phyloP scores from a whole-genome alignment of 2,888 invertebrate species.

The Leptarthrus brevirostris region DNA sequence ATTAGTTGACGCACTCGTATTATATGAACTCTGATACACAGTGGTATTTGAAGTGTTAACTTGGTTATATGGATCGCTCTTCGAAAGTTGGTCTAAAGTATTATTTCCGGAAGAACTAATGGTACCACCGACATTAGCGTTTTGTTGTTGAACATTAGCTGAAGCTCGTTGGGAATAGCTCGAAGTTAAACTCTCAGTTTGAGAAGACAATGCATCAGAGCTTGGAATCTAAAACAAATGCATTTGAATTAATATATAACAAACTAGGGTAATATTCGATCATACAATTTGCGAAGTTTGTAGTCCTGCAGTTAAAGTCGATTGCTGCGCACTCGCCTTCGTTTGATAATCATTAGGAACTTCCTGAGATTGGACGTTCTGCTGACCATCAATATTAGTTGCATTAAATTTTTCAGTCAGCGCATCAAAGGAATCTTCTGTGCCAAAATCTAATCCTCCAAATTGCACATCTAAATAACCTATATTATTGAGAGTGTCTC shows the following conservation, averaged over 20 bases:
- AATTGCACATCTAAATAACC: constrained; percentile 92
- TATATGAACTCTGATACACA: constrained; percentile 64
- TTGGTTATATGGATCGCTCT: constrained; percentile 66
- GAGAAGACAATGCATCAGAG: constrained; percentile 50
- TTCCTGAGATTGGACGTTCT: constrained; percentile 58
- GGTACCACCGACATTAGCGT: constrained; percentile 57
- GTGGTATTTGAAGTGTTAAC: constrained; percentile 59
- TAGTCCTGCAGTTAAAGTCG: constrained; percentile 59
- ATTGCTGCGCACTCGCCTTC: constrained; percentile 60
- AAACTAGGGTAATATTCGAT: background rate
- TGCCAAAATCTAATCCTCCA: constrained; percentile 84
- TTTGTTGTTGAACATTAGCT: constrained; percentile 59
- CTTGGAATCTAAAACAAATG: constrained; percentile 47
- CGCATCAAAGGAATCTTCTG: constrained; percentile 66
- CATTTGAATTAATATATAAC: background rate
- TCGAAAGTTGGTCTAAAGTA: constrained; percentile 64
- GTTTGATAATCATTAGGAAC: constrained; percentile 63
- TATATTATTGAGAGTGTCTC: constrained; percentile 79
- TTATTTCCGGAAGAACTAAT: constrained; percentile 57
- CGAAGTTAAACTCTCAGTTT: constrained; percentile 63
- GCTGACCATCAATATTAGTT: constrained; percentile 62
- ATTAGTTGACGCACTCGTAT: constrained; percentile 59
- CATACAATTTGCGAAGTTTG: constrained; percentile 65
- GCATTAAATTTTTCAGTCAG: constrained; percentile 66
- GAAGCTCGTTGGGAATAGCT: constrained; percentile 62